Conservation (phyloP, 1,140 invertebrate genomes). For the Trichoplusia ni region DNA sequence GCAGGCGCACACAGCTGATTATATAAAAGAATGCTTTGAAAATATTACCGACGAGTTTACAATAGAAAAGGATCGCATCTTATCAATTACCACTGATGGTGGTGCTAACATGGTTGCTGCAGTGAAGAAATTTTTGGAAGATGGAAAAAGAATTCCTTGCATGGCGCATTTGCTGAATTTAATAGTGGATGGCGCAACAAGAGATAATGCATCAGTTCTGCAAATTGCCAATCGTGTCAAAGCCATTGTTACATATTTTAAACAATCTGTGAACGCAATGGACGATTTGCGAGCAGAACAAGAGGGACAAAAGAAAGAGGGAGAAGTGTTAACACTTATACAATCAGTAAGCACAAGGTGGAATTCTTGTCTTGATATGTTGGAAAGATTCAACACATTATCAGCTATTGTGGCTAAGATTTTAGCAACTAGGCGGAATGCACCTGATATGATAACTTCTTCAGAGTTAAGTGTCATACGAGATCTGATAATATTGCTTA, state of each 20-base stretch:
- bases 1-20: neutral
- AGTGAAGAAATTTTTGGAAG: conserved; percentile 28
- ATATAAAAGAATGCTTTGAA: conserved; percentile 45
- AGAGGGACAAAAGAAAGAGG: conserved; percentile 41
- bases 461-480: conserved; percentile 46
- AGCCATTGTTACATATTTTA: conserved; percentile 42
- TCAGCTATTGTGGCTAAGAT: conserved; percentile 49
- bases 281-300: conserved; percentile 34
- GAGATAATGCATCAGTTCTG: conserved; percentile 32
- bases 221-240: conserved; percentile 40
- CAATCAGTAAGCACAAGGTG: conserved; percentile 48
- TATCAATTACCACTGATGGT: conserved; percentile 42
- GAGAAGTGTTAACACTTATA: conserved; percentile 46
- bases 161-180: conserved; percentile 59
- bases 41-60: conserved; percentile 46
- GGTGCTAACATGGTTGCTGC: conserved; percentile 36
- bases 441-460: conserved; percentile 45
- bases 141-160: conserved; percentile 47
- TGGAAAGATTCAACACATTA: conserved; percentile 41
- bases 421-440: conserved; percentile 37
- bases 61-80: conserved; percentile 44
- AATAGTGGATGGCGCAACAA: conserved; percentile 46
- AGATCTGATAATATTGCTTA: conserved; percentile 42
- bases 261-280: conserved; percentile 1
- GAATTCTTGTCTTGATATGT: conserved; percentile 47